These are phyloP conservation scores for Neelides folsomi DNA, from an alignment of 2,888 invertebrate species.

Conservation along the genomic window DNA sequence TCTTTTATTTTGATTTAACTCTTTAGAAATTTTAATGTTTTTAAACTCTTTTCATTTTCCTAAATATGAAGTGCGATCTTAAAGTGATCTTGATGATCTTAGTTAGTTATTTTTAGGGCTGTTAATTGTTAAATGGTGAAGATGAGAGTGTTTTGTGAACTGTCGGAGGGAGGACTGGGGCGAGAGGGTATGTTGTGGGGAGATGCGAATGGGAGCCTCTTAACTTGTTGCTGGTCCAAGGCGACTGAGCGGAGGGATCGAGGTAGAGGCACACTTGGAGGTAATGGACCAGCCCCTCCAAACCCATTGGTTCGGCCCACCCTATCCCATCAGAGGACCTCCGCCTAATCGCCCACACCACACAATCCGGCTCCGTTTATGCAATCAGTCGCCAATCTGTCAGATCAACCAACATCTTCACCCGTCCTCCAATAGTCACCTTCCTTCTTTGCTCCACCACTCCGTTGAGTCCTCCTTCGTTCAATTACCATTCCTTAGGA, in stretches of 20 bases:
- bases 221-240: constrained; percentile 10
- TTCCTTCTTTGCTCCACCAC: too few species aligned
- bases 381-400: too few species aligned
- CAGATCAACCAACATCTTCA: too few species aligned
- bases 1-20: too few species aligned
- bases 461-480: too few species aligned
- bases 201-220: not conserved
- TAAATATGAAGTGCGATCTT: too few species aligned
- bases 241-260: constrained; percentile 5
- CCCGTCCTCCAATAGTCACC: too few species aligned
- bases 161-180: not conserved
- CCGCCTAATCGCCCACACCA: constrained; percentile 26
- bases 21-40: not conserved
- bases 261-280: not conserved
- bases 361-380: constrained; percentile 5
- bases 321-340: constrained; percentile 19
- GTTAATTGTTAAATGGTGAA: not conserved
- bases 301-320: constrained; percentile 18
- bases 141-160: not conserved
- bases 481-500: too few species aligned
- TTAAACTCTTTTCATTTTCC: too few species aligned
- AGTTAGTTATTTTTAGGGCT: too few species aligned
- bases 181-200: not conserved
- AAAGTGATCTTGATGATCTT: too few species aligned
- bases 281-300: constrained; percentile 9